These are phyloP conservation scores for Momotus momota DNA, from an alignment of 2,797 vertebrate species.

Conservation along the genomic window DNA sequence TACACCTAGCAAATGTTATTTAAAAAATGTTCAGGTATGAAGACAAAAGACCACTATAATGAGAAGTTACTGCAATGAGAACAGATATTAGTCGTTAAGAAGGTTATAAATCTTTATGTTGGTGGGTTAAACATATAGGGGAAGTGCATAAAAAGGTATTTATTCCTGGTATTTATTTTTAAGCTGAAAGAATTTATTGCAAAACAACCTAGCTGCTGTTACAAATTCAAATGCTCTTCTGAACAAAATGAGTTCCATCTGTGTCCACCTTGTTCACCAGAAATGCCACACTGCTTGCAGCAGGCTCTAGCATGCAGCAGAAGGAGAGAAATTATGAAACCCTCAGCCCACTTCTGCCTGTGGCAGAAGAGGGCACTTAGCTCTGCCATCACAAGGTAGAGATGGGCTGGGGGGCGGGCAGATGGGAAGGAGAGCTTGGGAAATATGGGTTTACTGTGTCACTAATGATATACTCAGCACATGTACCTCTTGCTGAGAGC, in stretches of 20 bases:
- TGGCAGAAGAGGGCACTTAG: background rate
- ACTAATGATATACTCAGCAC: background rate
- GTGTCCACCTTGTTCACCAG: background rate
- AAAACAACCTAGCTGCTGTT: background rate
- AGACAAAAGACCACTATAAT: background rate
- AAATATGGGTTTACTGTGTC: background rate
- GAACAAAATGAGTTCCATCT: background rate
- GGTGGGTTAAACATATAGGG: background rate
- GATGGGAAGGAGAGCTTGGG: background rate
- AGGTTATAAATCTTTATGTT: constrained; percentile 32
- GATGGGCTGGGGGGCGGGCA: background rate
- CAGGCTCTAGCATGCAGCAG: background rate
- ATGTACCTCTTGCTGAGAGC: background rate
- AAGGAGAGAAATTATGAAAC: background rate
- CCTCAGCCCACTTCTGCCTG: background rate
- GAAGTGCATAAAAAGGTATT: constrained; percentile 18
- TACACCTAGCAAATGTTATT: background rate
- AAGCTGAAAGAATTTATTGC: background rate
- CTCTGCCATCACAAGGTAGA: background rate
- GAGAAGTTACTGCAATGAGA: constrained; percentile 24
- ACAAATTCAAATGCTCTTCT: background rate
- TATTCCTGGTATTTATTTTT: constrained; percentile 32
- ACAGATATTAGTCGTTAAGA: constrained; percentile 44
- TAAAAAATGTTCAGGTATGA: background rate
- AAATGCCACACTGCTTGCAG: background rate